Evolutionary conservation across 2,797 vertebrate genomes (phyloP).

Genomic region (Spondyliosoma cantharus): DNA sequence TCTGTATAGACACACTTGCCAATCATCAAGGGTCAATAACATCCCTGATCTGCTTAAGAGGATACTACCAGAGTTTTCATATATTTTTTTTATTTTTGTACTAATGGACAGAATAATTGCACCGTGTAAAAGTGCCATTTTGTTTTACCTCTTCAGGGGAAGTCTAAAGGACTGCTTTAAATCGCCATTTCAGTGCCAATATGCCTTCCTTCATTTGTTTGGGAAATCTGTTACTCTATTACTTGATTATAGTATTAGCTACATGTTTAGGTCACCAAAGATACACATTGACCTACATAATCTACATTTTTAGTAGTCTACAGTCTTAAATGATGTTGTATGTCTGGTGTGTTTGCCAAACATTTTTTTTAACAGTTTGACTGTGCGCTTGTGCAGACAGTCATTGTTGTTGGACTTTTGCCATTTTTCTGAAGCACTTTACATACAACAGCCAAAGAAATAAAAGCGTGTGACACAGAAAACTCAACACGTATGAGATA

Average conservation of each 20-base stretch:
- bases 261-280: conserved; percentile 35
- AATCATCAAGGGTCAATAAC: conserved; percentile 21
- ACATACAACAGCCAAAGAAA: conserved; percentile 50
- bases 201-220: conserved; percentile 9
- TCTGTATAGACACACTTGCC: conserved; percentile 1
- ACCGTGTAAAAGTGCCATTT: conserved; percentile 13
- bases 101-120: conserved; percentile 2
- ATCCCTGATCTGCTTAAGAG: not conserved
- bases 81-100: conserved; percentile 40
- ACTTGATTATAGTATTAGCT: conserved; percentile 8
- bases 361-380: not conserved
- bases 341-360: conserved; percentile 2
- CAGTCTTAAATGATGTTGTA: not conserved
- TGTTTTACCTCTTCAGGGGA: not conserved
- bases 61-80: not conserved
- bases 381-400: not conserved
- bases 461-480: conserved; percentile 56
- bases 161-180: conserved; percentile 22
- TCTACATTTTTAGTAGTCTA: conserved; percentile 15
- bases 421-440: conserved; percentile 23
- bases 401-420: too few relatives aligned
- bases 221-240: not conserved
- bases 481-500: conserved; percentile 59
- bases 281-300: not conserved
- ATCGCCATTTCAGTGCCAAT: conserved; percentile 2